These are phyloP conservation scores for Trichomycterus rosablanca DNA, from an alignment of 2,113 vertebrate genomes.

Conservation along the genomic window DNA sequence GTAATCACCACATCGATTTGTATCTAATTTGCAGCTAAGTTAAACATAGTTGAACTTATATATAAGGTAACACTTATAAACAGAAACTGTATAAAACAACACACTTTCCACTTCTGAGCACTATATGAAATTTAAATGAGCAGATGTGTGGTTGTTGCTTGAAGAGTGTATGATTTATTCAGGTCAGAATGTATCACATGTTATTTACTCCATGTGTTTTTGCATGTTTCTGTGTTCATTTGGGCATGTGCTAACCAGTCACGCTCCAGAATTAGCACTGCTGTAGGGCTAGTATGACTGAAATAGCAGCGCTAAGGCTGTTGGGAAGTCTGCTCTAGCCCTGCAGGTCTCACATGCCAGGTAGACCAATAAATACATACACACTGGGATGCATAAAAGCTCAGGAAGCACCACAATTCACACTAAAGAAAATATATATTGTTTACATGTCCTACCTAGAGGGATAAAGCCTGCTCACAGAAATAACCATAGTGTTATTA, in stretches of 20 bases:
- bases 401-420: too few species aligned
- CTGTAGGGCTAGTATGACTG: constrained; percentile 34
- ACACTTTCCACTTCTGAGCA: too few species aligned
- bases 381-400: not conserved
- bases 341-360: not conserved
- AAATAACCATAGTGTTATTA: too few species aligned
- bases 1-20: too few species aligned
- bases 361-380: constrained; percentile 1
- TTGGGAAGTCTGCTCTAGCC: constrained; percentile 3
- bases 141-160: constrained; percentile 31
- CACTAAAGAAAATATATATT: too few species aligned
- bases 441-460: too few species aligned
- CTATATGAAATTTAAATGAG: constrained; percentile 25
- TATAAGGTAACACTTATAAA: too few species aligned
- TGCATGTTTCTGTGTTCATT: constrained; percentile 3
- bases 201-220: not conserved
- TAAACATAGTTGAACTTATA: too few species aligned
- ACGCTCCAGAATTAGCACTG: constrained; percentile 32
- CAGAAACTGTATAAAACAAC: too few species aligned
- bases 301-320: constrained; percentile 6
- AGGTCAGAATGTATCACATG: constrained; percentile 31
- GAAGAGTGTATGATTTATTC: constrained; percentile 36
- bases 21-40: too few species aligned
- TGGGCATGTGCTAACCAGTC: constrained; percentile 9
- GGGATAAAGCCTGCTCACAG: too few species aligned